Evolutionary conservation across 2,888 invertebrate genomes (phyloP), one percentile per base, ranked within the genome.

Genomic region (Oscheius sp.): DNA sequence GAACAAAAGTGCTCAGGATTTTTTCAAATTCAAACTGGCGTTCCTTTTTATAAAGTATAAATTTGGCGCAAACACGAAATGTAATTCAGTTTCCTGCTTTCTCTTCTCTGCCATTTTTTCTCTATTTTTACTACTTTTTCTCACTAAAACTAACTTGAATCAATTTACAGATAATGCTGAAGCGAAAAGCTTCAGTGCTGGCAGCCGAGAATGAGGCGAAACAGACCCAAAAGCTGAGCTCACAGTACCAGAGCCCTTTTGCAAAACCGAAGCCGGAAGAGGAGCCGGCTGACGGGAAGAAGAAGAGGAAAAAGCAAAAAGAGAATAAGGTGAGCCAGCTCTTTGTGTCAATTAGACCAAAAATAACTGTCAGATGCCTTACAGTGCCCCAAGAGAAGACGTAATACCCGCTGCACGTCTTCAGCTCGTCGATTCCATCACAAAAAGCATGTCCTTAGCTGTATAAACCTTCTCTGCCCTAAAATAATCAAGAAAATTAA

Each of bases 221-320:
- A 42, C 42, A 42, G 42, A 42, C 62, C n/a, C 51, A 47, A 13
- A 70, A 59, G 48, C 42, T 74, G 1, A 32, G n/a, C 9, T 42
- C 72, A 42, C 74, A 76, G 57, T 78, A 74, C 57, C 71, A 70
- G 63, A 78, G 78, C 60, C 78, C 78, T 7, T 71, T 78, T 9
- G 58, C 58, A 13, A 76, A 76, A 42, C 55, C 47, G 37, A 66
- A 72, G 29, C 65, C 48, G 11, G 68, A 68, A 37, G 65, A 65
- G 7, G 68, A 68, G 13, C 53, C 33, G 29, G 74, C 62, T 29
- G 74, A 76, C 35, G 70, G 63, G 35, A 62, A 62, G 32, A 53
- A 60, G n/a, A 74, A 70, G 60, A 42, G 70, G 35, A 74, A 66
- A 55, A 73, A 62, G 62, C 11, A 35, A 37, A 74, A 74, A 42